A percentile compares a stretch with the other conserved stretches of the same genome.
phyloP scores from a whole-genome alignment of 2,113 vertebrate genomes.

The Lophura nycthemera region DNA sequence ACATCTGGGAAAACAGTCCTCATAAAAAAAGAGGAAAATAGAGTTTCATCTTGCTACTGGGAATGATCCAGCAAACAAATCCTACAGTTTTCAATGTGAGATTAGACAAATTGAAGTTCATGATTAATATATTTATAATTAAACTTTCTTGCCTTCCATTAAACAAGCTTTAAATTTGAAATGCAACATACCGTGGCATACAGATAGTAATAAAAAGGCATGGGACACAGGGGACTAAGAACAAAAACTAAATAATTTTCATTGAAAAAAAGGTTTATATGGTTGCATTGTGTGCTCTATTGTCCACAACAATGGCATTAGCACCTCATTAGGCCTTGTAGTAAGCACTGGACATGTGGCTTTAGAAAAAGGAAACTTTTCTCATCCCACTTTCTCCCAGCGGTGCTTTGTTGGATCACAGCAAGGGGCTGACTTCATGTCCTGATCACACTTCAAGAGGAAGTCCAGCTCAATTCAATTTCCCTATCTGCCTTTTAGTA shows the following conservation, averaged over 20 bases:
- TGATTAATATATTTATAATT: background rate
- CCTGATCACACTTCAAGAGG: constrained; percentile 80
- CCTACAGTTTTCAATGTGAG: background rate
- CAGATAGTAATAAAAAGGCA: constrained; percentile 85
- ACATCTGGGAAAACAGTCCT: background rate
- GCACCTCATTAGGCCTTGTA: constrained; percentile 85
- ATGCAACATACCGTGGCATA: constrained; percentile 63
- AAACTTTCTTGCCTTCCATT: background rate
- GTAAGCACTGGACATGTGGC: constrained; percentile 87
- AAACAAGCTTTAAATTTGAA: background rate
- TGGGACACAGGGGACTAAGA: constrained; percentile 77
- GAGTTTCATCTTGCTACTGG: background rate
- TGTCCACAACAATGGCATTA: constrained; percentile 84
- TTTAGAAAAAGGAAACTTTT: constrained; percentile 83
- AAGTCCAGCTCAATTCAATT: constrained; percentile 85
- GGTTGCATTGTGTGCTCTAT: constrained; percentile 77
- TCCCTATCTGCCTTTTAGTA: constrained; percentile 82
- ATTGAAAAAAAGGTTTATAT: constrained; percentile 82
- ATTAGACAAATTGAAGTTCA: background rate
- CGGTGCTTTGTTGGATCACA: constrained; percentile 87
- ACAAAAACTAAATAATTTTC: constrained; percentile 84
- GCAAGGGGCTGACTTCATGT: constrained; percentile 86
- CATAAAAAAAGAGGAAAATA: background rate
- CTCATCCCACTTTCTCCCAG: constrained; percentile 78
- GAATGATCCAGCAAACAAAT: background rate